phyloP scores from a whole-genome alignment of 2,797 vertebrate species.

The Acestrorhynchus altus region DNA sequence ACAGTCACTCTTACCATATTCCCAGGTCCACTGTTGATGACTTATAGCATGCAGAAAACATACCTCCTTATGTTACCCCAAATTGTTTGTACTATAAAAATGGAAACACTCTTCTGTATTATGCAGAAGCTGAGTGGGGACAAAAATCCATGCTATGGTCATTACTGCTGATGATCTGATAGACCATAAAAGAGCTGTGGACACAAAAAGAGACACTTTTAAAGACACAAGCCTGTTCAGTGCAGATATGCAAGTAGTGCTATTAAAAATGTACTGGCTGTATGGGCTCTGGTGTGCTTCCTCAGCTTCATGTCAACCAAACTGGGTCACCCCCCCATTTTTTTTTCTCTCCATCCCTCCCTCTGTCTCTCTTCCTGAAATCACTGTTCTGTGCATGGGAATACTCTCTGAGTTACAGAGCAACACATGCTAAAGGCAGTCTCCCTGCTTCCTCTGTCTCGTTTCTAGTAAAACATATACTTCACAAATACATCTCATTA shows the following conservation, averaged over 20 bases:
- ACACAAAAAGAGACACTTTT: slow-evolving; percentile 48
- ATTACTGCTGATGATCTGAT: not conserved
- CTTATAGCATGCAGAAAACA: slow-evolving; percentile 1
- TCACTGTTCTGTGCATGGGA: slow-evolving; percentile 55
- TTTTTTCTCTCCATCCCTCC: slow-evolving; percentile 37
- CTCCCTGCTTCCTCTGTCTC: slow-evolving; percentile 23
- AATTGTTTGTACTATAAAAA: not conserved
- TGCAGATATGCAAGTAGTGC: slow-evolving; percentile 59
- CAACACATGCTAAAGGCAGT: slow-evolving; percentile 48
- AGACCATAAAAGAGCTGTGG: slow-evolving; percentile 21
- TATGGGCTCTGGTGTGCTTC: slow-evolving; percentile 59
- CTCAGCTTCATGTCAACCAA: slow-evolving; percentile 69
- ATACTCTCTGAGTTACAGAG: slow-evolving; percentile 58
- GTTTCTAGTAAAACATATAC: slow-evolving; percentile 65
- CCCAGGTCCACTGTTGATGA: slow-evolving; percentile 26
- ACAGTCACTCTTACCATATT: slow-evolving; percentile 20
- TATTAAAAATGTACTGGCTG: slow-evolving; percentile 66
- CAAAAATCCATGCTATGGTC: slow-evolving; percentile 7
- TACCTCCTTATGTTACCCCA: not conserved
- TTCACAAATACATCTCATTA: slow-evolving; percentile 72
- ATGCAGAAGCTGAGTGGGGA: not conserved
- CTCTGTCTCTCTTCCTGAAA: slow-evolving; percentile 55
- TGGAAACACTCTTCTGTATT: not conserved
- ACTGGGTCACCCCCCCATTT: slow-evolving; percentile 63
- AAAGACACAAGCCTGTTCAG: slow-evolving; percentile 49